phyloP scores from a whole-genome alignment of 2,113 vertebrate species.

The Bothrops jararaca region DNA sequence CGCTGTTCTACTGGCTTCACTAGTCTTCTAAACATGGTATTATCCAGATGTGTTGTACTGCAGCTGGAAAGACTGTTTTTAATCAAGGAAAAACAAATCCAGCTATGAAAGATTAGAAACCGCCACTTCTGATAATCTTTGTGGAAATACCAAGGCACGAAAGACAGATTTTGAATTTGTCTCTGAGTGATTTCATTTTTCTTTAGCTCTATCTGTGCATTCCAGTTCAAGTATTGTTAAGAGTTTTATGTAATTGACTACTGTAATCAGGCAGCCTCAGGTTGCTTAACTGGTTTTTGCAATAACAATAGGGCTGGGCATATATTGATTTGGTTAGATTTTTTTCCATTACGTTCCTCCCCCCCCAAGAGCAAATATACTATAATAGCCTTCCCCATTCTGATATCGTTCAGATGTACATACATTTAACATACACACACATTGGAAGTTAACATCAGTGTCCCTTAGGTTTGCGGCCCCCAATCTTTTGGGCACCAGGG shows the following conservation, averaged over 20 bases:
- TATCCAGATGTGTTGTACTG: neutral
- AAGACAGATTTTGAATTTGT: neutral
- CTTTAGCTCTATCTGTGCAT: neutral
- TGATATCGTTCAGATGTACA: neutral
- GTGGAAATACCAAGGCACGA: neutral
- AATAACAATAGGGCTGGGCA: accelerated
- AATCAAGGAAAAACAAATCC: accelerated
- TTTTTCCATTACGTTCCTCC: neutral
- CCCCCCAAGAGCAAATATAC: neutral
- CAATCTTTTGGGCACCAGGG: neutral
- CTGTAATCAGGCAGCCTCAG: neutral
- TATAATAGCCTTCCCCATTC: neutral
- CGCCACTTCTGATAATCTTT: accelerated
- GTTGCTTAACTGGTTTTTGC: neutral
- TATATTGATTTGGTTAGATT: neutral
- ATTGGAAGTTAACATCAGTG: neutral
- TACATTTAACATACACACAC: neutral
- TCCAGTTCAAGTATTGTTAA: neutral
- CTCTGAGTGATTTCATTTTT: neutral
- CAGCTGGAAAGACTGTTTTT: neutral
- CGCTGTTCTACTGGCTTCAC: neutral
- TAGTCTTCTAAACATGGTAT: neutral
- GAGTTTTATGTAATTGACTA: neutral
- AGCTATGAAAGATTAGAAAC: neutral
- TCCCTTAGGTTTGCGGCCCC: neutral